These are phyloP conservation scores for Crocallis elinguaria DNA, from an alignment of 2,888 invertebrate genomes.

Conservation along the genomic window DNA sequence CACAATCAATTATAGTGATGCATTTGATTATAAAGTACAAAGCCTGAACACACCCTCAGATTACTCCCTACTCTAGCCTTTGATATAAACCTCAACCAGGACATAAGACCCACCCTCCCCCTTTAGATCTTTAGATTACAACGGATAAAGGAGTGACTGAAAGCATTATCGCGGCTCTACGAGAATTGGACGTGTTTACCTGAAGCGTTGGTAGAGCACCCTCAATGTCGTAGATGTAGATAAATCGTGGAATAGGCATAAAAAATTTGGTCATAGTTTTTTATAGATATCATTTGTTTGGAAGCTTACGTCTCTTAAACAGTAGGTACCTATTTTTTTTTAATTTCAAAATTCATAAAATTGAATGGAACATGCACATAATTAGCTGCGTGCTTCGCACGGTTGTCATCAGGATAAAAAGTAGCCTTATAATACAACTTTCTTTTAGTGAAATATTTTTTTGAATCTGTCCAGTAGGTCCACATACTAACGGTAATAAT, in stretches of 20 bases:
- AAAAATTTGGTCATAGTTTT: neutral
- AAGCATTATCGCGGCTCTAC: conserved; percentile 60
- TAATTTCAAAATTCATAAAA: too few species aligned
- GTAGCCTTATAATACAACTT: too few species aligned
- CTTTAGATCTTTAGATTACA: conserved; percentile 57
- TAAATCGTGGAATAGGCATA: conserved; percentile 44
- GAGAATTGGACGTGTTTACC: conserved; percentile 67
- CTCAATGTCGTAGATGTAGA: conserved; percentile 49
- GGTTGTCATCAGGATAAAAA: too few species aligned
- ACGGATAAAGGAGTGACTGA: conserved; percentile 62
- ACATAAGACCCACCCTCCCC: conserved; percentile 47
- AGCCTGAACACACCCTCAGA: conserved; percentile 54
- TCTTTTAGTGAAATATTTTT: too few species aligned
- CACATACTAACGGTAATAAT: too few species aligned
- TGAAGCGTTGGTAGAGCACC: conserved; percentile 66
- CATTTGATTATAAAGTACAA: conserved; percentile 65
- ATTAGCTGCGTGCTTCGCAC: too few species aligned
- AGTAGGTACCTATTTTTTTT: too few species aligned
- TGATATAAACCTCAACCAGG: conserved; percentile 52
- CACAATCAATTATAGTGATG: conserved; percentile 54
- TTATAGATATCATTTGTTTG: too few species aligned
- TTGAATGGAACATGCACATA: too few species aligned
- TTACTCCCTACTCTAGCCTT: conserved; percentile 52
- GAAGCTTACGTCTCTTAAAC: too few species aligned
- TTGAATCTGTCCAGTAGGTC: too few species aligned